Conservation (phyloP, 2,888 invertebrate genomes). For the Ligdia adustata region DNA sequence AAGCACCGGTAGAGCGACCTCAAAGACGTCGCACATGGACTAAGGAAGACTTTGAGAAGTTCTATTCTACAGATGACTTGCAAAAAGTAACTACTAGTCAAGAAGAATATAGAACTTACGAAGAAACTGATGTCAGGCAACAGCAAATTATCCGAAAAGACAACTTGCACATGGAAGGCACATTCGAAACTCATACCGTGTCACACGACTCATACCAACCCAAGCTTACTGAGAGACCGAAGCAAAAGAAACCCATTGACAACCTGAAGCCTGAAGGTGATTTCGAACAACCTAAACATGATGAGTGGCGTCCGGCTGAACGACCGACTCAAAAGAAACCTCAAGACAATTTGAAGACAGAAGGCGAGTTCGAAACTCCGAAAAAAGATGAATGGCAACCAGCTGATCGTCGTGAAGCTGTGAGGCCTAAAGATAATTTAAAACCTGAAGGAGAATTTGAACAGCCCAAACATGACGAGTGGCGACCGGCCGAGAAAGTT, state of each 20-base stretch:
- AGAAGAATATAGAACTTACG: constrained; percentile 86
- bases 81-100: constrained; percentile 86
- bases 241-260: constrained; percentile 81
- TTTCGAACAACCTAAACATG: constrained; percentile 72
- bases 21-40: constrained; percentile 87
- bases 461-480: constrained; percentile 62
- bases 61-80: constrained; percentile 84
- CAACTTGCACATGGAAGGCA: constrained; percentile 79
- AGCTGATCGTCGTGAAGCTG: constrained; percentile 39
- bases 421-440: constrained; percentile 80
- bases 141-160: constrained; percentile 71
- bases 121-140: constrained; percentile 80
- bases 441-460: constrained; percentile 85
- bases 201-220: constrained; percentile 65
- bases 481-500: constrained; percentile 60
- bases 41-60: constrained; percentile 89
- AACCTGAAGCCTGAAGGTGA: constrained; percentile 77
- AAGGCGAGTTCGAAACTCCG: constrained; percentile 74
- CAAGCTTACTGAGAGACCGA: constrained; percentile 71
- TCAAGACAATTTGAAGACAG: constrained; percentile 66
- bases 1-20: constrained; percentile 81
- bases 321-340: constrained; percentile 44
- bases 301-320: constrained; percentile 67
- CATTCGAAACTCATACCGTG: constrained; percentile 75
- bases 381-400: constrained; percentile 60